Evolutionary conservation across 2,797 vertebrate species (phyloP).

Genomic region (Phylloscopus collybita): DNA sequence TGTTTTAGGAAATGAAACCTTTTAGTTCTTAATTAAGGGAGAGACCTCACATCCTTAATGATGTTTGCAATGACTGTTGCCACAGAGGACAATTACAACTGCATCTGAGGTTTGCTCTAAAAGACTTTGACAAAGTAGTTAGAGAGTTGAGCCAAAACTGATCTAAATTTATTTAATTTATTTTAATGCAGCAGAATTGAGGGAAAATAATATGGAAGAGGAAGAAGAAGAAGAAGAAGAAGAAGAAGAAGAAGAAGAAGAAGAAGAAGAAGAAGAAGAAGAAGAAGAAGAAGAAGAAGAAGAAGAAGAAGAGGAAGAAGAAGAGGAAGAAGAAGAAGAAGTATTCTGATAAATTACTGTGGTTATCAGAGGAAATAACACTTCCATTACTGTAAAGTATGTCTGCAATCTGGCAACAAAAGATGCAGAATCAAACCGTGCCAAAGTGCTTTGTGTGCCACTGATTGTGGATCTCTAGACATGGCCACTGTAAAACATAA

Average conservation of each 20-base stretch:
- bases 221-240: background rate
- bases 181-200: background rate
- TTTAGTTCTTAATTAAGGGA: constrained; percentile 85
- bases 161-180: constrained; percentile 27
- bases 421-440: background rate
- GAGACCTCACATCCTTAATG: constrained; percentile 77
- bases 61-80: constrained; percentile 72
- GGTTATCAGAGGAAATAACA: constrained; percentile 2
- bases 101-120: constrained; percentile 59
- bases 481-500: background rate
- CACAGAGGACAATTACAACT: constrained; percentile 59
- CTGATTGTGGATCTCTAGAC: background rate
- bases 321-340: background rate
- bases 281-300: background rate
- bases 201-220: background rate
- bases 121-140: constrained; percentile 32
- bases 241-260: background rate
- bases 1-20: constrained; percentile 83
- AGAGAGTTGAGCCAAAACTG: constrained; percentile 15
- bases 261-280: background rate
- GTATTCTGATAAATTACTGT: background rate
- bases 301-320: background rate
- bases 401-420: background rate
- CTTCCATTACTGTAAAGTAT: background rate
- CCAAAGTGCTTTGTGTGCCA: background rate